phyloP scores from a whole-genome alignment of 2,888 invertebrate genomes.

The Alviniconcha strummeri region DNA sequence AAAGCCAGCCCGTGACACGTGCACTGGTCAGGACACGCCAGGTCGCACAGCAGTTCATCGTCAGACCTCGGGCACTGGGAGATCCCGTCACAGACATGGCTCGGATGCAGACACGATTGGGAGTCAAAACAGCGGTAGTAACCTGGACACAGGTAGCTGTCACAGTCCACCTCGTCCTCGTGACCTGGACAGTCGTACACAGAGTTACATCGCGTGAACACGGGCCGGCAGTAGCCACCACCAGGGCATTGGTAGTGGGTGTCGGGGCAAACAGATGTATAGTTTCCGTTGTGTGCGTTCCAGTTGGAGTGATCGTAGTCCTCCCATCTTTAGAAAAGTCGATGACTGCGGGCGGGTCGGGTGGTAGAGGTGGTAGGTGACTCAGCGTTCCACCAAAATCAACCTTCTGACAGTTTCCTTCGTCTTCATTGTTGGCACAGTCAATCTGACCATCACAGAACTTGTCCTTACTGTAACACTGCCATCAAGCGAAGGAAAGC shows the following conservation, averaged over 20 bases:
- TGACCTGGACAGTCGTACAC: conserved; percentile 22
- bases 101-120: neutral
- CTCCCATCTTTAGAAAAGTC: neutral
- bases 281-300: too few relatives aligned
- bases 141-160: neutral
- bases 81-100: neutral
- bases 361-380: neutral
- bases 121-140: conserved; percentile 9
- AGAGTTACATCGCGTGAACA: conserved; percentile 14
- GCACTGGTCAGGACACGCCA: conserved; percentile 1
- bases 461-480: neutral
- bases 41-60: neutral
- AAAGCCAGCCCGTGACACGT: conserved; percentile 8
- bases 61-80: conserved; percentile 8
- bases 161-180: conserved; percentile 48
- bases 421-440: neutral
- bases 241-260: conserved; percentile 18
- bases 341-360: neutral
- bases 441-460: neutral
- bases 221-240: conserved; percentile 10
- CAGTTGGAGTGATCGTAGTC: neutral
- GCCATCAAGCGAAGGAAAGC: neutral
- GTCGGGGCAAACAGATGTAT: neutral
- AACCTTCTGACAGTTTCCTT: neutral
- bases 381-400: too few relatives aligned